Evolutionary conservation across 2,888 invertebrate genomes (phyloP).

Genomic region (Campoplex capitator): DNA sequence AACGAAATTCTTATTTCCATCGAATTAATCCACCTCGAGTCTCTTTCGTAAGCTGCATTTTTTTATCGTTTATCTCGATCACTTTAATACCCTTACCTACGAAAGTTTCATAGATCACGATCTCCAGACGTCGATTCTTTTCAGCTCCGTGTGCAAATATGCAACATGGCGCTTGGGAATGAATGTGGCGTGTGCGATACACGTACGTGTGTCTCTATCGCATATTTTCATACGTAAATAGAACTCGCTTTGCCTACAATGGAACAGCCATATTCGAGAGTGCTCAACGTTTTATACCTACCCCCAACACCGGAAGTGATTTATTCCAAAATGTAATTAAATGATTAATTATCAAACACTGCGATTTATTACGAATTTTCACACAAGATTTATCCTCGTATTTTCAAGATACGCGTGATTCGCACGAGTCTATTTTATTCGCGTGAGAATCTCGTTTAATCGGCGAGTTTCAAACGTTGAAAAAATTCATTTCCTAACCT

Average conservation of each 20-base stretch:
- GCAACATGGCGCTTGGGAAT: neutral
- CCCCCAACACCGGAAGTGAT: constrained; percentile 21
- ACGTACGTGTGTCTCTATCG: neutral
- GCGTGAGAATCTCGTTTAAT: neutral
- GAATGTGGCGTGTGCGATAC: neutral
- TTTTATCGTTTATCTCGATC: constrained; percentile 37
- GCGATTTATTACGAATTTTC: constrained; percentile 21
- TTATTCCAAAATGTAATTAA: constrained; percentile 21
- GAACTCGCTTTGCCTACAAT: constrained; percentile 10
- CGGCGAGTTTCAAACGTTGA: no score
- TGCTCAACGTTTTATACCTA: neutral
- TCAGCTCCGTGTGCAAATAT: constrained; percentile 1
- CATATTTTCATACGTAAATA: constrained; percentile 21
- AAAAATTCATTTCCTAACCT: neutral
- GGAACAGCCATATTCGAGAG: constrained; percentile 7
- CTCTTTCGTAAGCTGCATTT: constrained; percentile 21
- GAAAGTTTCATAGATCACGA: constrained; percentile 1
- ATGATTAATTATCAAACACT: neutral
- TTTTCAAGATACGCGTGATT: neutral
- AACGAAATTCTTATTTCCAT: constrained; percentile 21
- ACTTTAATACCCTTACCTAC: neutral
- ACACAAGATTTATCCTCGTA: neutral
- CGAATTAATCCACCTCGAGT: neutral
- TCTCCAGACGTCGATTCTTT: constrained; percentile 11
- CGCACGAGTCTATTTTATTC: neutral